A percentile compares a stretch with the other conserved stretches of the same genome.
Conservation (phyloP, 2,888 invertebrate species). For the Pecten maximus region DNA sequence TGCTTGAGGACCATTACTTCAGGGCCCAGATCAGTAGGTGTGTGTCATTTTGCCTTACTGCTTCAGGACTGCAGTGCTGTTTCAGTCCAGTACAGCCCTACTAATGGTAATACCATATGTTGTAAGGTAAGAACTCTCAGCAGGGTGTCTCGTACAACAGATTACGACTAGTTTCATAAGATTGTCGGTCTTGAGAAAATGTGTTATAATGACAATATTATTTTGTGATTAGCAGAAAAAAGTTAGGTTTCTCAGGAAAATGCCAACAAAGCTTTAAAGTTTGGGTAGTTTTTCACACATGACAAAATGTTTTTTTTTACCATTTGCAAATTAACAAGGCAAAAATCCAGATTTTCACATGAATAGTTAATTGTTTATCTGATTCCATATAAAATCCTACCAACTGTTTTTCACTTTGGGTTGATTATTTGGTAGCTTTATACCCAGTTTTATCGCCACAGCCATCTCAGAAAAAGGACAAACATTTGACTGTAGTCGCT, state of each 20-base stretch:
- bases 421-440: not conserved
- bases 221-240: not conserved
- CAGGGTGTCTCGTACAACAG: not conserved
- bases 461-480: not conserved
- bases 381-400: not conserved
- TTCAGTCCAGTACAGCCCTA: not conserved
- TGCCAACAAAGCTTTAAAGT: constrained; percentile 11
- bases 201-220: not conserved
- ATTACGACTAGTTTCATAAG: not conserved
- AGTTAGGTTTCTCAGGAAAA: not conserved
- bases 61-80: not conserved
- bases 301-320: not conserved
- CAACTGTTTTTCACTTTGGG: not conserved
- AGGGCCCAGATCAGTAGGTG: not conserved
- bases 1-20: not conserved
- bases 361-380: not conserved
- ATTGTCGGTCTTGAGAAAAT: not conserved
- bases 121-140: constrained; percentile 14
- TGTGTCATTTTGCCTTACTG: not conserved
- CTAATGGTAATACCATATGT: not conserved
- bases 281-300: not conserved
- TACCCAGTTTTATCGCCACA: not conserved
- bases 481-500: not conserved
- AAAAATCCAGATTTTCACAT: not conserved
- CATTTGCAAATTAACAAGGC: not conserved